These are phyloP conservation scores for Cebus imitator DNA, from an alignment of 2,113 vertebrate species.

Conservation along the genomic window DNA sequence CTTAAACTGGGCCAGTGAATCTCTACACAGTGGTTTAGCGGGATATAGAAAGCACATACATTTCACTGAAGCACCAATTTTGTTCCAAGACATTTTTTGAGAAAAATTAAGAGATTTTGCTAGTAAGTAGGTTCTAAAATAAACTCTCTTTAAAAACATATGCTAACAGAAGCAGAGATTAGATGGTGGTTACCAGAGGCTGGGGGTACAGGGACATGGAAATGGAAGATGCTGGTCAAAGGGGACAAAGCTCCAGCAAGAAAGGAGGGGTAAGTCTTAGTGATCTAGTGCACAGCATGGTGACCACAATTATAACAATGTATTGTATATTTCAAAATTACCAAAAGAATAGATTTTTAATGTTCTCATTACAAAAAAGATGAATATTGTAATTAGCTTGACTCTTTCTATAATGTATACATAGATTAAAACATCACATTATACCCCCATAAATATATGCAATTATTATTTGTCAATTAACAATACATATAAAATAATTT, in stretches of 20 bases:
- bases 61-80: background rate
- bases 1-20: background rate
- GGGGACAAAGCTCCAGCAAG: background rate
- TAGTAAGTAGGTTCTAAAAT: background rate
- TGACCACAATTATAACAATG: background rate
- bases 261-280: background rate
- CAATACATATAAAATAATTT: background rate
- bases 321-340: background rate
- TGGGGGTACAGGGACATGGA: background rate
- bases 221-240: background rate
- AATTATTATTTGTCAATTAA: background rate
- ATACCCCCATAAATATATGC: background rate
- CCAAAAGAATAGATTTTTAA: background rate
- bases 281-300: background rate
- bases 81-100: background rate
- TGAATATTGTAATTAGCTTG: background rate
- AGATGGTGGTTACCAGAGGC: background rate
- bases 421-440: background rate
- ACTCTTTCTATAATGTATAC: background rate
- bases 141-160: constrained; percentile 9
- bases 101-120: background rate
- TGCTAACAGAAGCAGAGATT: background rate
- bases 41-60: background rate
- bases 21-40: background rate
- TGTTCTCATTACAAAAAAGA: background rate